Evolutionary conservation across 2,113 vertebrate genomes (phyloP), one percentile per base, ranked within the genome.

Genomic region (Callospermophilus lateralis): DNA sequence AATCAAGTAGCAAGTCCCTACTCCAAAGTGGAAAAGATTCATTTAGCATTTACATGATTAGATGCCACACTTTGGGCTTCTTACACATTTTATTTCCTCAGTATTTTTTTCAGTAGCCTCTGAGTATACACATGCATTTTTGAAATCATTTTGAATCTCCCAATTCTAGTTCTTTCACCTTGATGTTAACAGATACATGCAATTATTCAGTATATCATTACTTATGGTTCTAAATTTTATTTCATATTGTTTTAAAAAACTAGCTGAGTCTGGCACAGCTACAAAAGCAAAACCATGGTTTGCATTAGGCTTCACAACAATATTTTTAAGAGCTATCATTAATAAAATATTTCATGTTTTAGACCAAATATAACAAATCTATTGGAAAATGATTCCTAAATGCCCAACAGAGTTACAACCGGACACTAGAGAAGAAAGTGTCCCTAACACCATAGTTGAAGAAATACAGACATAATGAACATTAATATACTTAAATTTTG

Each of bases 261-360:
- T 58, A 58, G 20, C 55, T 22, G 20, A 37, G 88, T 58, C 1
- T 39, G 63, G 8, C 22, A 88, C 3, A 92, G 78, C 7, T 42
- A 58, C 6, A 73, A 84, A 89, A 88, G 16, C 20, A 92, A 79
- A 94, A 63, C 13, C 17, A 79, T 5, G 32, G 16, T 78, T 90
- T 70, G 3, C 37, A 73, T 87, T 87, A 53, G 55, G 30, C 0
- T 37, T 91, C 9, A 67, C 16, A 77, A 39, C 0, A 84, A 6
- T 32, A 39, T 42, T 55, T 90, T 88, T 91, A 84, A 89, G 4
- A 51, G 2, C 8, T 74, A 45, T 37, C 22, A 61, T 67, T 92
- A 78, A 87, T 68, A 88, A 80, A 87, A 30, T 34, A 15, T 28
- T 70, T 78, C 37, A 37, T 93, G 11, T 89, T 93, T 92, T 77